Evolutionary conservation across 1,140 invertebrate genomes (phyloP).

Genomic region (Acarapis woodi): DNA sequence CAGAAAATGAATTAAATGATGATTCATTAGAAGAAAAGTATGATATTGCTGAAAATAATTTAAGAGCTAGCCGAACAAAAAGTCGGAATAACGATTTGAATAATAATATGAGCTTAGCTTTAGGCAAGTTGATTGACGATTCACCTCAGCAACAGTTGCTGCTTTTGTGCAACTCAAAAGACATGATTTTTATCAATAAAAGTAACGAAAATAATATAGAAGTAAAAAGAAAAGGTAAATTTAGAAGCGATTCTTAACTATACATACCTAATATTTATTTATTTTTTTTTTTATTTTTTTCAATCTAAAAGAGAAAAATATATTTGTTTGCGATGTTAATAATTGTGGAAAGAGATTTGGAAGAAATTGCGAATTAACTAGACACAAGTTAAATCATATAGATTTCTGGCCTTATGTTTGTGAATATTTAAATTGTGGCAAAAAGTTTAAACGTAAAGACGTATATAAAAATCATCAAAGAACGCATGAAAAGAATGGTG

Average conservation of each 20-base stretch:
- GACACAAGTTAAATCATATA: slow-evolving; percentile 1
- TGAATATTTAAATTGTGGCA: neutral
- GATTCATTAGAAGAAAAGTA: too few species aligned
- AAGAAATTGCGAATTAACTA: neutral
- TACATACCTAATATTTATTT: neutral
- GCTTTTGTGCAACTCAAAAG: neutral
- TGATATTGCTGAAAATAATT: too few species aligned
- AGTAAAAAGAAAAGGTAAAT: neutral
- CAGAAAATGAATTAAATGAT: too few species aligned
- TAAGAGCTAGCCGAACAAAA: too few species aligned
- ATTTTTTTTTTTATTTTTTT: neutral
- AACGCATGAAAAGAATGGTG: neutral
- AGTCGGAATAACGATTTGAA: too few species aligned
- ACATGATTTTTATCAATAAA: neutral
- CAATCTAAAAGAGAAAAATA: neutral
- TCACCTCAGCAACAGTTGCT: too few species aligned
- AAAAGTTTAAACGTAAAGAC: neutral
- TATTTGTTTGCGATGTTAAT: neutral
- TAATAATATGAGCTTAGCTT: too few species aligned
- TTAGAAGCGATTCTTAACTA: neutral
- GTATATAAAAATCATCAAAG: slow-evolving; percentile 2
- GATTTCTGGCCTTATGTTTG: neutral
- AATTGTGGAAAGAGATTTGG: neutral
- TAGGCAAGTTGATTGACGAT: too few species aligned
- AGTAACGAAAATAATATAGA: neutral